phyloP scores from a whole-genome alignment of 2,888 invertebrate species.

The Noctua fimbriata region DNA sequence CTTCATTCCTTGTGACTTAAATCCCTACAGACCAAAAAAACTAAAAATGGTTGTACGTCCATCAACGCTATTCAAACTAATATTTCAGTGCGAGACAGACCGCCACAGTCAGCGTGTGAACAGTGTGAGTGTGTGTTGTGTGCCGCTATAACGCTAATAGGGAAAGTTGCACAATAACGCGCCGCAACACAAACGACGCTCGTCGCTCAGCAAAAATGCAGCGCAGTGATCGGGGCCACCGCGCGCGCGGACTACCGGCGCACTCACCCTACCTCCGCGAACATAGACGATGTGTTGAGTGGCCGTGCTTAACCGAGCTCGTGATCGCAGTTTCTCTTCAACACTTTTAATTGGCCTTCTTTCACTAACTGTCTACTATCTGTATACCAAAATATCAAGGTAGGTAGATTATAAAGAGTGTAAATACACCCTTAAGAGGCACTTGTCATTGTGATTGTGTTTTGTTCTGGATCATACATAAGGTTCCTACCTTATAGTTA shows the following conservation, averaged over 20 bases:
- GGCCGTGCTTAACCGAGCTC: not conserved
- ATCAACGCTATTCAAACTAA: slow-evolving; percentile 18
- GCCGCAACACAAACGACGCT: slow-evolving; percentile 32
- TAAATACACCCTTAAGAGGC: not conserved
- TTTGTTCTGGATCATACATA: no score
- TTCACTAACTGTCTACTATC: no score
- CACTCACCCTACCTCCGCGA: not conserved
- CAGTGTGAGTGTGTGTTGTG: slow-evolving; percentile 5
- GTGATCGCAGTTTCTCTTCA: not conserved
- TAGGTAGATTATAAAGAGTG: not conserved
- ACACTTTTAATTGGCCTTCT: no score
- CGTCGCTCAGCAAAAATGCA: slow-evolving; percentile 45
- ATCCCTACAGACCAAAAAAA: not conserved
- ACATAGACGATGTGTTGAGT: not conserved
- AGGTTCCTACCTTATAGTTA: no score
- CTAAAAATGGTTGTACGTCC: not conserved
- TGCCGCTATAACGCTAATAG: slow-evolving; percentile 46
- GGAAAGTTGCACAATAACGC: slow-evolving; percentile 54
- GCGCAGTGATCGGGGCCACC: slow-evolving; percentile 8
- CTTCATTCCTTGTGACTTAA: not conserved
- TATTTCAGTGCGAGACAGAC: slow-evolving; percentile 16
- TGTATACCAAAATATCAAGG: not conserved
- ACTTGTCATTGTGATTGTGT: no score
- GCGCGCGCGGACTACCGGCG: slow-evolving; percentile 1
- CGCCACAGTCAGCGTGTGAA: not conserved